Base-by-base conservation (phyloP, 2,113 vertebrate species). In the Bambusicola thoracicus region DNA sequence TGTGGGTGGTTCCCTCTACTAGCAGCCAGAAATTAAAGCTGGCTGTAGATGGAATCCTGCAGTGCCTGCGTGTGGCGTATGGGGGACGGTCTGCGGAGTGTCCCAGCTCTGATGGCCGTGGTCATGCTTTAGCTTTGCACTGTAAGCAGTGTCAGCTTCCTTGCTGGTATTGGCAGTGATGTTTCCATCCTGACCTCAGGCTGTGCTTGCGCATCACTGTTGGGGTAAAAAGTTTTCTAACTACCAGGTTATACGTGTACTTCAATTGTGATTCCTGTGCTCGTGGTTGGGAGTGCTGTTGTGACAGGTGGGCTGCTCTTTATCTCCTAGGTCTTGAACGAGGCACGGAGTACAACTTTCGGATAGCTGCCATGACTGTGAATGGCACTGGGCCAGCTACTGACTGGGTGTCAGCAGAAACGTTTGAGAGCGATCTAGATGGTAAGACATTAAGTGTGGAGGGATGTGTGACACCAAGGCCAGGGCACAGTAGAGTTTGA, bases 381-480 rank as follows among this genome's bases (percentile, higher is more conserved):
- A 99, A 99, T 4, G 99, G 99, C 5, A 99, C 99, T 0, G 99
- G 99, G 19, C 99, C 98, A 0, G 98, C 98, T 68, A 99, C 99
- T 0, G 99, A 99, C 44, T 99, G 99, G 99, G 92, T 97, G 24
- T 96, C 98, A 1, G 97, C 98, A 0, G 99, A 99, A 96, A 99
- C 99, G 0, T 99, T 99, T 90, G 99, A 99, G 97, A 99, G 99
- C 17, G 99, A 99, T 92, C 97, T 99, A 40, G 99, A 99, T 36
- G 99, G 99, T 99, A 98, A 97, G 96, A 58, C 53, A 56, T 16
- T 7, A 32, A 76, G 10, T 11, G 49, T 65, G 25, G 69, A 10
- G 24, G 0, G 46, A 1, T 34, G 44, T n/a, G 27, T 81, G 41
- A 40, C 30, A 13, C 44, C 34, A 36, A 3, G 75, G 48, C 5